Percentiles rank a stretch among this genome's conserved stretches.
Evolutionary conservation across 2,888 invertebrate genomes (phyloP).

Genomic region (Platypus cylindrus): DNA sequence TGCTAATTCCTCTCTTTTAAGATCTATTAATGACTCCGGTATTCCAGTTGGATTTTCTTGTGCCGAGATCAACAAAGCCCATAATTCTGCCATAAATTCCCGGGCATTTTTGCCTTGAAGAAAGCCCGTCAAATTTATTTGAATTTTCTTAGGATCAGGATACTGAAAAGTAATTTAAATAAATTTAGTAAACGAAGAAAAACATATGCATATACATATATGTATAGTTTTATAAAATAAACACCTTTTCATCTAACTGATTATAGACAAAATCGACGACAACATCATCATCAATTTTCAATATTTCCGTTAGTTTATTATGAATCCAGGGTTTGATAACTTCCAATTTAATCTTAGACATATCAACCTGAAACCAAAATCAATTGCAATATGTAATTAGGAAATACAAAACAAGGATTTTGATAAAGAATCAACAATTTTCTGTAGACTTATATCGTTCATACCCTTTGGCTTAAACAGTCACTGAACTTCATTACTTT

Average conservation of each 20-base stretch:
- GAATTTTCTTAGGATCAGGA: conserved; percentile 97
- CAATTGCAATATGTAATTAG: background rate
- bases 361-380: conserved; percentile 65
- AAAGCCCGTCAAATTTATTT: conserved; percentile 99
- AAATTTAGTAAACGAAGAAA: too few species aligned
- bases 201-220: too few species aligned
- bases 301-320: conserved; percentile 86
- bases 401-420: background rate
- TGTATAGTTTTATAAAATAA: too few species aligned
- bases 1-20: conserved; percentile 93
- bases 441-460: conserved; percentile 86
- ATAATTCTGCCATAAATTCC: conserved; percentile 94
- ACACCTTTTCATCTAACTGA: conserved; percentile 89
- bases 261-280: conserved; percentile 98
- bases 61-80: conserved; percentile 89
- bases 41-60: conserved; percentile 93
- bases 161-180: too few species aligned
- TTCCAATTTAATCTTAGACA: conserved; percentile 96
- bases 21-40: conserved; percentile 85
- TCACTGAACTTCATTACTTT: conserved; percentile 98
- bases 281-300: conserved; percentile 98
- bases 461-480: conserved; percentile 83
- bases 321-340: conserved; percentile 99
- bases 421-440: conserved; percentile 30
- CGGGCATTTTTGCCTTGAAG: conserved; percentile 95